A percentile compares a stretch with the other conserved stretches of the same genome.
phyloP scores from a whole-genome alignment of 2,797 vertebrate genomes.

The Platalea minor region DNA sequence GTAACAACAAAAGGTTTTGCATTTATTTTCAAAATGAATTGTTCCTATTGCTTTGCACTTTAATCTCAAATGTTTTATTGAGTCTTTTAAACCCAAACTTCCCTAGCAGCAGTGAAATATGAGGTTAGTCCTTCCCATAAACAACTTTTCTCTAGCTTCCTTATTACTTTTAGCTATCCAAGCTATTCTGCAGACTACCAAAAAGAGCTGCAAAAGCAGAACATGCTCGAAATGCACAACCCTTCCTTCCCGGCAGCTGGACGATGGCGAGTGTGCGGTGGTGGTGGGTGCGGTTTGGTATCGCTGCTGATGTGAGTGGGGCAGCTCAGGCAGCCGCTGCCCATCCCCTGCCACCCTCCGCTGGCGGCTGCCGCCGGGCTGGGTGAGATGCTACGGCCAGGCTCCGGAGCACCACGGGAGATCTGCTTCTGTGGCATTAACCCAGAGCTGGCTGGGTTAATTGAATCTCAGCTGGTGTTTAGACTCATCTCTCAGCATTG shows the following conservation, averaged over 20 bases:
- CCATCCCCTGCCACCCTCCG: not conserved
- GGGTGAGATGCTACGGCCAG: not conserved
- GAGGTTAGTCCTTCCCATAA: not conserved
- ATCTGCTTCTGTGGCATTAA: not conserved
- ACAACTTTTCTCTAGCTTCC: not conserved
- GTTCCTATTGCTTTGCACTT: not conserved
- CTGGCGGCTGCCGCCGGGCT: not conserved
- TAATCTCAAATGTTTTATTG: not conserved
- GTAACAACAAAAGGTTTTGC: not conserved
- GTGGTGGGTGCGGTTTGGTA: not conserved
- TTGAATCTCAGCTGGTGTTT: not conserved
- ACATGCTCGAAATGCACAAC: not conserved
- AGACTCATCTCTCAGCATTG: not conserved
- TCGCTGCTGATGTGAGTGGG: not conserved
- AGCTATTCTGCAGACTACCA: not conserved
- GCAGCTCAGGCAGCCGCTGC: not conserved
- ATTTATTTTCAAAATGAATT: not conserved
- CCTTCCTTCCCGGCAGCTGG: not conserved
- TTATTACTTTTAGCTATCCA: not conserved
- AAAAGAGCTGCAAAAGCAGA: not conserved
- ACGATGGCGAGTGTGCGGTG: rapidly evolving
- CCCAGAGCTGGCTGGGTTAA: not conserved
- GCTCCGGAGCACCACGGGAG: rapidly evolving
- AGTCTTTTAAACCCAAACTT: not conserved
- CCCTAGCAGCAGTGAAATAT: not conserved